Evolutionary conservation across 2,113 vertebrate genomes (phyloP).

Genomic region (Eudorcas thomsonii): DNA sequence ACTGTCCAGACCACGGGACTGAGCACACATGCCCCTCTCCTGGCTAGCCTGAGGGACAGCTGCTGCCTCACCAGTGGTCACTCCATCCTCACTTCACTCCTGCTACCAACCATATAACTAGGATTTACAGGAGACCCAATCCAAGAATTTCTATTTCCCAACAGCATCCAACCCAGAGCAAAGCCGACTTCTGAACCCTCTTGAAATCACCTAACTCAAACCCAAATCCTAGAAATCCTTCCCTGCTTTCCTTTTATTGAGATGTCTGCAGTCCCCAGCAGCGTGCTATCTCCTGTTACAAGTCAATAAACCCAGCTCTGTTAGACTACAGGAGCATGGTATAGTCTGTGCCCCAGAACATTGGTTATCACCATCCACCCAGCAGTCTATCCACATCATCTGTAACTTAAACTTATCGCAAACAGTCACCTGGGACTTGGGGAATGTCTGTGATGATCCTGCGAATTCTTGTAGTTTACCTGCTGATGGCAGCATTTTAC

Average conservation of each 20-base stretch:
- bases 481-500: not conserved
- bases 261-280: not conserved
- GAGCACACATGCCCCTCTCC: not conserved
- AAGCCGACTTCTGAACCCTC: not conserved
- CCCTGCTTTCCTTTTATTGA: not conserved
- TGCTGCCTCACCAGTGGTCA: accelerated
- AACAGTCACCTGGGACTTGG: not conserved
- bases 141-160: not conserved
- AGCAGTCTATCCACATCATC: not conserved
- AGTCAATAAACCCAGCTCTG: not conserved
- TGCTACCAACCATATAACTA: too few relatives aligned
- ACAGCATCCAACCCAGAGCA: not conserved
- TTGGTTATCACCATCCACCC: not conserved
- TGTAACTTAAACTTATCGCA: not conserved
- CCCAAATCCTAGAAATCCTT: not conserved
- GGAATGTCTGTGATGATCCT: not conserved
- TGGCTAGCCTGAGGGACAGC: not conserved
- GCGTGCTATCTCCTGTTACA: accelerated
- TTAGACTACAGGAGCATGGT: not conserved
- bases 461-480: not conserved
- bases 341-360: not conserved
- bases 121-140: not conserved
- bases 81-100: not conserved
- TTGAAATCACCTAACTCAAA: not conserved
- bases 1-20: not conserved